These are phyloP conservation scores for Callyntrura sp. DNA, from an alignment of 2,888 invertebrate species.

Conservation along the genomic window DNA sequence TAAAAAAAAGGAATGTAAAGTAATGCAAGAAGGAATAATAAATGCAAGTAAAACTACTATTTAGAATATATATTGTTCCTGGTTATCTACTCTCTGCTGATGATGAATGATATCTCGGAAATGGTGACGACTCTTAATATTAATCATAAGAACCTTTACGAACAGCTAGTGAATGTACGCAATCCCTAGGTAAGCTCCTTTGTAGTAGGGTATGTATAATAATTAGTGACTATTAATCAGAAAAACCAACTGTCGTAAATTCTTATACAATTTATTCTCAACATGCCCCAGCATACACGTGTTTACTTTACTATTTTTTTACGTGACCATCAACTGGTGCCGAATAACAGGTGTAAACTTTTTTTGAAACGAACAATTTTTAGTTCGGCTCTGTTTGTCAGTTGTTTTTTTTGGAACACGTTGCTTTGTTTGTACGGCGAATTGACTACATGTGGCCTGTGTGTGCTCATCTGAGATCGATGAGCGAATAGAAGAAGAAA, in stretches of 20 bases:
- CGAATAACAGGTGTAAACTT: too few species aligned
- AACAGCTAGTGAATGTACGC: not conserved
- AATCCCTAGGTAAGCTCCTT: conserved; percentile 9
- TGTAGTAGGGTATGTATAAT: not conserved
- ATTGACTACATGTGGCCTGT: too few species aligned
- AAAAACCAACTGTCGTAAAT: not conserved
- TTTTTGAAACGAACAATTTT: too few species aligned
- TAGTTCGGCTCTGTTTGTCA: too few species aligned
- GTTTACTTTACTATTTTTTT: too few species aligned
- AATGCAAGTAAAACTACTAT: not conserved
- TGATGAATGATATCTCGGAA: conserved; percentile 3
- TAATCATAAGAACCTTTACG: not conserved
- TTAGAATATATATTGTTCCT: not conserved
- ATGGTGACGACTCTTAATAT: not conserved
- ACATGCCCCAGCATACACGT: not conserved
- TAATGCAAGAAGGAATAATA: conserved; percentile 41
- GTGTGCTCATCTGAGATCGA: too few species aligned
- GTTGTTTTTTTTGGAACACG: too few species aligned
- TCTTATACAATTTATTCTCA: not conserved
- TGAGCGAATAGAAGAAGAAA: too few species aligned
- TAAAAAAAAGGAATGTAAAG: conserved; percentile 41
- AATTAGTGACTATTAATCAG: not conserved
- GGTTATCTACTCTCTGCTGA: not conserved
- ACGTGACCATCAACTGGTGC: too few species aligned
- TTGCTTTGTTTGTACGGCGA: too few species aligned